Base-by-base conservation (phyloP, 2,888 invertebrate species). In the Hanleya hanleyi region DNA sequence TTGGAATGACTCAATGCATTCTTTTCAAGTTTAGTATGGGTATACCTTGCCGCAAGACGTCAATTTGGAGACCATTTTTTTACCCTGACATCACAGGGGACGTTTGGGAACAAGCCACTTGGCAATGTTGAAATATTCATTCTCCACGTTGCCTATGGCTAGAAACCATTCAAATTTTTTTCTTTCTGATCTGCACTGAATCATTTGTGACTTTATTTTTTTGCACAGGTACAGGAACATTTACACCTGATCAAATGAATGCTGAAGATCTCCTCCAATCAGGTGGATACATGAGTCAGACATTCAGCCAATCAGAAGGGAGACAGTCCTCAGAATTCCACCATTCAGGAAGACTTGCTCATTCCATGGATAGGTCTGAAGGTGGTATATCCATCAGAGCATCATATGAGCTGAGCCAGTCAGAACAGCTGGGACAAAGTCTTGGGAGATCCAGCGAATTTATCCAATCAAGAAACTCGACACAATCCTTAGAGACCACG, bases 221-320 rank as follows among this genome's bases (percentile, higher is more conserved):
- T 12, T n/a, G 9, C n/a, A 57, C 57, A 57, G 82, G 81, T 38
- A 77, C 84, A 6, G 73, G 81, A 22, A 77, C 82, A 29, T 79
- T 84, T 75, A 87, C 87, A 2, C 85, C 87, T 5, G 88, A 88
- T 74, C 87, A 87, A 80, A 85, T 87, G 81, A 87, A 87, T 76
- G 76, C 84, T 22, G 87, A 88, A 36, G 82, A 81, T 67, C 78
- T 87, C 57, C 78, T 87, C 67, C 84, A 84, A 74, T 84, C 86
- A 64, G 84, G 22, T 26, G 15, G 84, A 29, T 87, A 86, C 77
- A 74, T 87, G 57, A 80, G 78, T 66, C 81, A 82, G 71, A 83
- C 81, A 57, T 79, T 84, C 69, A 85, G 84, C 71, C 81, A 81
- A 73, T 81, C 81, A 69, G 81, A 78, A 38, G 77, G 70, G 1